Base-by-base conservation (phyloP, 2,113 vertebrate species). In the Merops nubicus region DNA sequence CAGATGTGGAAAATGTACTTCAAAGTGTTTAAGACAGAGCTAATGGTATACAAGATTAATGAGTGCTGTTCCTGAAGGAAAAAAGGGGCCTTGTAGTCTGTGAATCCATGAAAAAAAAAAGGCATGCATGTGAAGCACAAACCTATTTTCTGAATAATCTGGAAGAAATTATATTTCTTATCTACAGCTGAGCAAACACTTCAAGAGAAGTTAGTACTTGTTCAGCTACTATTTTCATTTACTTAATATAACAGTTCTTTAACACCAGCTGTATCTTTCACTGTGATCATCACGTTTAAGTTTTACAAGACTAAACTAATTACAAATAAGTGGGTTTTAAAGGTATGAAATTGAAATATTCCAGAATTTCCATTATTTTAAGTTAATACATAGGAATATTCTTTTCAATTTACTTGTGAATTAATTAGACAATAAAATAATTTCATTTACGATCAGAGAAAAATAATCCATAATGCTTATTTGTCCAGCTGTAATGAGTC, bases 1-100 rank as follows among this genome's bases (percentile, higher is more conserved):
- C 91, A 94, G 88, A 96, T 95, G 93, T 91, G 63, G 78, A 91
- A 96, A 90, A 91, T 23, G 21, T 19, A 94, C 79, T 91, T 95
- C 85, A 95, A 91, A 95, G 88, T 83, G 59, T 91, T 91, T 65
- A 79, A 83, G 34, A 90, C 22, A 80, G 48, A 83, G 12, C 50
- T 83, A 85, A 88, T 80, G 38, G 31, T 29, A 47, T 25, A 50
- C 23, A 77, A 94, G 75, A 88, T 90, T 83, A 80, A 93, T 88
- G 57, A 25, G 3, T 42, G 8, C 23, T 88, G 23, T 60, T 94
- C 33, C 75, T 91, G 34, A 70, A 94, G 59, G 78, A 79, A 85
- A 83, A 70, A 56, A 88, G 25, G 12, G 16, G 28, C 21, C 43
- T 82, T 51, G 11, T 43, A 75, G 64, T 36, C 36, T 85, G 76